Percentiles rank a stretch among this genome's conserved stretches.
phyloP scores from a whole-genome alignment of 2,888 invertebrate genomes.

The Ethmia dodecea region DNA sequence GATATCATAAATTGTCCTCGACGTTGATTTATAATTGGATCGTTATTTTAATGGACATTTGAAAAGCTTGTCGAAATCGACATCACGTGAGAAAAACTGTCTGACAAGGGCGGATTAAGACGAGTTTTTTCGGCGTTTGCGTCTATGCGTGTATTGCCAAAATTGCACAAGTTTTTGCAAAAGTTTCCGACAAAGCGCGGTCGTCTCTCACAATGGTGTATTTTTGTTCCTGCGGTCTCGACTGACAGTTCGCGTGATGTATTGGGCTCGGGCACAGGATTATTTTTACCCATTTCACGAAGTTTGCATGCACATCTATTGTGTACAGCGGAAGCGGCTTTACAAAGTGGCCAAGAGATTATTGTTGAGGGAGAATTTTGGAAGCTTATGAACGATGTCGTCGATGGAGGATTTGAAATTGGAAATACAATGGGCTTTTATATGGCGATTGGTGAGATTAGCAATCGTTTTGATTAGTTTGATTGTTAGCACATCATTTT shows the following conservation, averaged over 20 bases:
- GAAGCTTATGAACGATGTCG: constrained; percentile 44
- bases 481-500: not conserved
- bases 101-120: constrained; percentile 29
- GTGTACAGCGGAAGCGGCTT: constrained; percentile 63
- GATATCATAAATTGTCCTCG: constrained; percentile 41
- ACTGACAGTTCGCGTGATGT: constrained; percentile 75
- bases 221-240: constrained; percentile 74
- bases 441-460: not conserved
- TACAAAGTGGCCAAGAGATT: constrained; percentile 63
- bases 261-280: constrained; percentile 68
- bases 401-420: constrained; percentile 43
- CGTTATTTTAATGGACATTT: constrained; percentile 29
- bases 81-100: constrained; percentile 34
- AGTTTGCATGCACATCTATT: constrained; percentile 75
- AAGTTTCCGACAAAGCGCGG: constrained; percentile 66
- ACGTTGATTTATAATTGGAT: constrained; percentile 44
- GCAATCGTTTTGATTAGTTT: too few species aligned
- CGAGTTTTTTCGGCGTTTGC: constrained; percentile 29
- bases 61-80: constrained; percentile 28
- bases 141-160: constrained; percentile 55
- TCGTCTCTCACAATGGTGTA: constrained; percentile 63
- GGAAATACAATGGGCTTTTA: constrained; percentile 43
- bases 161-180: constrained; percentile 72
- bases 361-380: constrained; percentile 51
- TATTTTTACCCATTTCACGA: constrained; percentile 76